Conservation (phyloP, 2,888 invertebrate species). For the Pteria penguin region DNA sequence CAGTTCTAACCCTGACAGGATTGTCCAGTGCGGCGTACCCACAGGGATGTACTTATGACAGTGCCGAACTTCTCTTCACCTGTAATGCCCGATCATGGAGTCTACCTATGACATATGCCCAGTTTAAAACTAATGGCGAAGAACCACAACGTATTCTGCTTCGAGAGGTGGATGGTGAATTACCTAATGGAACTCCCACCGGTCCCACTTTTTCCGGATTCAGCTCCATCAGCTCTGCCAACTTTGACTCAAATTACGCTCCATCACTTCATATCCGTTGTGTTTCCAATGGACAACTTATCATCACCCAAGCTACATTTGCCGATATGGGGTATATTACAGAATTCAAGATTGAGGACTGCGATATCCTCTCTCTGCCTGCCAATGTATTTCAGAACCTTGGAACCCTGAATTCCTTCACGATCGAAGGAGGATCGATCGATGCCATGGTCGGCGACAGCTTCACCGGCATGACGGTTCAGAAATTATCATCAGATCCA, state of each 20-base stretch:
- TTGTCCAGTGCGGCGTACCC: conserved; percentile 16
- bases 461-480: conserved; percentile 52
- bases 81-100: conserved; percentile 38
- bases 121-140: background rate
- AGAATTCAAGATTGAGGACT: conserved; percentile 50
- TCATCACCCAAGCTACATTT: conserved; percentile 28
- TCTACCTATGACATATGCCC: conserved; percentile 21
- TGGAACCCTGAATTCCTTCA: conserved; percentile 51
- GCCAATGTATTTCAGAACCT: conserved; percentile 50
- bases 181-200: conserved; percentile 25
- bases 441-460: conserved; percentile 51
- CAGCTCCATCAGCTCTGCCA: conserved; percentile 33
- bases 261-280: conserved; percentile 37
- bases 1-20: too few species aligned
- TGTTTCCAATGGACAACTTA: conserved; percentile 1
- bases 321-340: conserved; percentile 36
- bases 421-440: conserved; percentile 53
- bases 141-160: conserved; percentile 33
- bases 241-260: conserved; percentile 44
- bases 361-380: conserved; percentile 51
- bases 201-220: conserved; percentile 39
- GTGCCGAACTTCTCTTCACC: conserved; percentile 19
- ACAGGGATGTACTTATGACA: conserved; percentile 36
- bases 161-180: conserved; percentile 33
- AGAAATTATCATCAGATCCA: conserved; percentile 36